Percentiles rank a stretch among this genome's conserved stretches.
phyloP scores from a whole-genome alignment of 2,797 vertebrate species.

The Carduelis carduelis region DNA sequence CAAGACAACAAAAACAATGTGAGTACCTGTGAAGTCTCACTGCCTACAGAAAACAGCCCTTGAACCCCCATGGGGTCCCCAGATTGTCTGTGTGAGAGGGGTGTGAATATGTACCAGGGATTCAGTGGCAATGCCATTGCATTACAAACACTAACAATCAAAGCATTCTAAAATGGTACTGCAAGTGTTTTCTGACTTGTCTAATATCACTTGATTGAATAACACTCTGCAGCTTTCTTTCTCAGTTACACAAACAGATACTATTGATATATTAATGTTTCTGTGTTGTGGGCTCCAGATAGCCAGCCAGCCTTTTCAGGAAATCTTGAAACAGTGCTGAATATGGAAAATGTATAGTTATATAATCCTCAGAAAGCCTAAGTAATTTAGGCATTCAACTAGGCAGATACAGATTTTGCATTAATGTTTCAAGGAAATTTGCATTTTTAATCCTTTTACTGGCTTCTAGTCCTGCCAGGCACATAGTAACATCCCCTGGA shows the following conservation, averaged over 20 bases:
- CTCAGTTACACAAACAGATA: neutral
- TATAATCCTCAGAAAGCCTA: slow-evolving; percentile 25
- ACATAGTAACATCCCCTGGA: neutral
- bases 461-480: neutral
- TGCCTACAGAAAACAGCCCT: neutral
- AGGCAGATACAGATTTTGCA: slow-evolving; percentile 57
- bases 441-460: slow-evolving; percentile 61
- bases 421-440: slow-evolving; percentile 59
- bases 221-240: neutral
- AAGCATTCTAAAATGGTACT: neutral
- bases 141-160: neutral
- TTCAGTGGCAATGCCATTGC: neutral
- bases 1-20: neutral
- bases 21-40: neutral
- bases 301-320: neutral
- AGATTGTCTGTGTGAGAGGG: neutral
- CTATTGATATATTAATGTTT: neutral
- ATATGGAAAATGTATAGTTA: slow-evolving; percentile 34
- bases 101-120: neutral
- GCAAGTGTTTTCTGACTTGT: neutral
- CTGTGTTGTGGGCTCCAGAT: neutral
- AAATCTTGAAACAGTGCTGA: neutral
- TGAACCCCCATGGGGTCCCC: accelerated
- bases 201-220: neutral
- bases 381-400: slow-evolving; percentile 26